Conservation (phyloP, 2,888 invertebrate genomes). For the Ophonus ardosiacus region DNA sequence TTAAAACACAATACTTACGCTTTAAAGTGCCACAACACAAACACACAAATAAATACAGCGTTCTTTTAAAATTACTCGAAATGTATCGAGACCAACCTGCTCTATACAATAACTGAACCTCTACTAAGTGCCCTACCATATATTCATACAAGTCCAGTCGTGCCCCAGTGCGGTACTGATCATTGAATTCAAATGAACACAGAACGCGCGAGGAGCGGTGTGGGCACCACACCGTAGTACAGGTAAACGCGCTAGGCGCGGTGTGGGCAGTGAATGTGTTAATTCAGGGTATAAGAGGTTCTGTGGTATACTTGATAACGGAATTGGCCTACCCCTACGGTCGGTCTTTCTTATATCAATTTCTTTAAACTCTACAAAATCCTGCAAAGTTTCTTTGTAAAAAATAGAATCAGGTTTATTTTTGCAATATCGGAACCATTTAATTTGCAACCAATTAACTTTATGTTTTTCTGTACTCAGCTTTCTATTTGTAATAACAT, state of each 20-base stretch:
- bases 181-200: constrained; percentile 14
- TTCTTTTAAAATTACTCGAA: neutral
- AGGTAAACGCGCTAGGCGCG: neutral
- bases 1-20: constrained; percentile 14
- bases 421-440: too few species aligned
- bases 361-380: too few species aligned
- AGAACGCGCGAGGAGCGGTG: constrained; percentile 18
- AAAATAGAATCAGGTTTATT: too few species aligned
- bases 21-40: constrained; percentile 37
- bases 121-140: constrained; percentile 10
- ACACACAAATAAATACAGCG: neutral
- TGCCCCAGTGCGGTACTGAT: neutral
- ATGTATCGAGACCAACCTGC: neutral
- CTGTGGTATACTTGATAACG: too few species aligned
- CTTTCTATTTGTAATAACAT: too few species aligned
- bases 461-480: too few species aligned
- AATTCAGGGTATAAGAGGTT: too few species aligned
- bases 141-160: constrained; percentile 14
- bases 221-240: constrained; percentile 5
- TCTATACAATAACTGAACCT: constrained; percentile 1
- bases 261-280: neutral
- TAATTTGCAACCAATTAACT: too few species aligned
- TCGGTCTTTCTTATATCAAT: too few species aligned
- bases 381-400: too few species aligned
- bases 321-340: too few species aligned